These are phyloP conservation scores for Pogonocherus hispidulus DNA, from an alignment of 2,888 invertebrate species.

Conservation along the genomic window DNA sequence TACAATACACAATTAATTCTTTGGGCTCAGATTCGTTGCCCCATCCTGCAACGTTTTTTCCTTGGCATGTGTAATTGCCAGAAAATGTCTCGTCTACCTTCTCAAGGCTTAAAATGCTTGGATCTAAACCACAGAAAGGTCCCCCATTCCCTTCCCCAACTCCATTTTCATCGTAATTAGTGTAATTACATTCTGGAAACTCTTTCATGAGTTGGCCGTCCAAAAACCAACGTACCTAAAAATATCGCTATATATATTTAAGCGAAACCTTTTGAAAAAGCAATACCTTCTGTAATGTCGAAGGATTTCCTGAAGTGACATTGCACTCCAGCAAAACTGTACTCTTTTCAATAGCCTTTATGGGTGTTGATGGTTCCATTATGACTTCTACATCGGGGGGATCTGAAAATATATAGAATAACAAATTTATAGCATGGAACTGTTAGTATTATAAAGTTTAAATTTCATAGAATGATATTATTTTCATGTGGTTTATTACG, in stretches of 20 bases:
- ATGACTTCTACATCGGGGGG: slow-evolving; percentile 83
- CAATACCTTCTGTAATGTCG: slow-evolving; percentile 76
- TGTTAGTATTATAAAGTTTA: too few species aligned
- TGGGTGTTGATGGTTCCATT: slow-evolving; percentile 83
- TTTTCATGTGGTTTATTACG: too few species aligned
- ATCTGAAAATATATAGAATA: slow-evolving; percentile 71
- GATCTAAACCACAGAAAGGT: slow-evolving; percentile 87
- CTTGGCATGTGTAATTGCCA: slow-evolving; percentile 94
- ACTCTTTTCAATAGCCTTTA: slow-evolving; percentile 82
- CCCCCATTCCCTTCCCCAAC: slow-evolving; percentile 69
- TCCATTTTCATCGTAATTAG: slow-evolving; percentile 61
- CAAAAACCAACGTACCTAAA: slow-evolving; percentile 82
- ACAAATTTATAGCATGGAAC: slow-evolving; percentile 20
- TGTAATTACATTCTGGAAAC: slow-evolving; percentile 83
- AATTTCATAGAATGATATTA: too few species aligned
- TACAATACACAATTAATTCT: slow-evolving; percentile 86
- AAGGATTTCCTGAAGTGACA: slow-evolving; percentile 85
- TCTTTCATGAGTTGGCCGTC: slow-evolving; percentile 88
- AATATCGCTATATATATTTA: slow-evolving; percentile 13
- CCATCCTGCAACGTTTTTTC: slow-evolving; percentile 91
- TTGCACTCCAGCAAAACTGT: slow-evolving; percentile 89
- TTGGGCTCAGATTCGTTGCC: slow-evolving; percentile 83
- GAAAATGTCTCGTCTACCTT: slow-evolving; percentile 91
- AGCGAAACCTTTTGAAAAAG: slow-evolving; percentile 3
- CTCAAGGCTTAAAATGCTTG: slow-evolving; percentile 86